Conservation (phyloP, 2,113 vertebrate species). For the Ia io region DNA sequence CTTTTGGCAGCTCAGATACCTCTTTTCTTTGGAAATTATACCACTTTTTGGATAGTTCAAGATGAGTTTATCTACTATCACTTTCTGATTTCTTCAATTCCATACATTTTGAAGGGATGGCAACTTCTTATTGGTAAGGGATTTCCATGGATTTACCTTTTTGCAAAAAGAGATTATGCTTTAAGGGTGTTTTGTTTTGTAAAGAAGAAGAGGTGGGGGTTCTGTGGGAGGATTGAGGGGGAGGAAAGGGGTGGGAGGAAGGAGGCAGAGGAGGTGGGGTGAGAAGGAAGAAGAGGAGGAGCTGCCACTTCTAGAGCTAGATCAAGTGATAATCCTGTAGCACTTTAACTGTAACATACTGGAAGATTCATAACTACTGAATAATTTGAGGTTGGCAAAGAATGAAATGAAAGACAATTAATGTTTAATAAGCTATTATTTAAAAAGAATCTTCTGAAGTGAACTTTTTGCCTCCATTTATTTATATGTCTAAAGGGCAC, state of each 20-base stretch:
- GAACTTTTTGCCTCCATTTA: background rate
- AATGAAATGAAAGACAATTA: background rate
- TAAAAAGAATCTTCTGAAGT: background rate
- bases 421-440: background rate
- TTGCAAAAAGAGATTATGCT: background rate
- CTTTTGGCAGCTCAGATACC: background rate
- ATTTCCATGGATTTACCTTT: background rate
- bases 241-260: background rate
- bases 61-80: background rate
- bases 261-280: background rate
- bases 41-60: background rate
- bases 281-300: background rate
- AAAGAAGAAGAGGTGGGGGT: background rate
- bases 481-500: background rate
- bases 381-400: constrained; percentile 21
- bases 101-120: background rate
- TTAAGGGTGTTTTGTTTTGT: background rate
- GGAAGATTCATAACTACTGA: background rate
- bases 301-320: background rate
- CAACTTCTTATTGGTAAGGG: background rate
- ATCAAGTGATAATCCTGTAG: background rate
- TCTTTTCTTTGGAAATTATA: background rate
- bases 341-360: background rate
- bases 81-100: background rate
- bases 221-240: background rate